Evolutionary conservation across 2,888 invertebrate species (phyloP), one percentile per base, ranked within the genome.

Genomic region (Lithosia quadra): DNA sequence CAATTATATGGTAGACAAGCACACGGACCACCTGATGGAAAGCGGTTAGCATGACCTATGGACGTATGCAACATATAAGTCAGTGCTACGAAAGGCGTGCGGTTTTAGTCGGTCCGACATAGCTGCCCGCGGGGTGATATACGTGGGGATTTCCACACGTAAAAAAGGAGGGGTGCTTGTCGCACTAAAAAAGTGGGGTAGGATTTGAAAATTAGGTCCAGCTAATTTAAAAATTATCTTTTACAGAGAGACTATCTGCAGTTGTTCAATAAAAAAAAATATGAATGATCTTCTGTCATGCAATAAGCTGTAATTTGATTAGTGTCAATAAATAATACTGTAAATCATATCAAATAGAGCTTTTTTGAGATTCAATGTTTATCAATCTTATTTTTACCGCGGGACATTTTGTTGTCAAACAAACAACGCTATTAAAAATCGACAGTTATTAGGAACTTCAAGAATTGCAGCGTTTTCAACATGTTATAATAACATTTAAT

Each of bases 321-420:
- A 56, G 55, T 24, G 15, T 63, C 22, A 66, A 71, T 65, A 75
- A 71, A 73, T 76, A 80, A 78, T 81, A 76, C 74, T 76, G 73
- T 66, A 65, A 59, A 65, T 66, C 22, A 70, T 67, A 64, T 43
- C 36, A 69, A 63, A 70, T 53, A 67, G 71, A n/a, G n/a, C n/a
- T n/a, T n/a, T n/a, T n/a, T n/a, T n/a, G n/a, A 73, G 80, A 77
- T 77, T 78, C 78, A 79, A 75, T 68, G 67, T 62, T 70, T 66
- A 62, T 75, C 58, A 53, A 64, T 34, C 0, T 64, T 28, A 58
- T 68, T 75, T 62, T 60, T 72, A 71, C 64, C 72, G 39, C 24
- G 67, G 70, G 72, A 69, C 75, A 65, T 63, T 33, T 53, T 33
- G 28, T 24, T 56, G 24, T 24, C 24, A 56, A 56, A 24, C 18